phyloP scores from a whole-genome alignment of 2,113 vertebrate species.

The Gymnogyps californianus region DNA sequence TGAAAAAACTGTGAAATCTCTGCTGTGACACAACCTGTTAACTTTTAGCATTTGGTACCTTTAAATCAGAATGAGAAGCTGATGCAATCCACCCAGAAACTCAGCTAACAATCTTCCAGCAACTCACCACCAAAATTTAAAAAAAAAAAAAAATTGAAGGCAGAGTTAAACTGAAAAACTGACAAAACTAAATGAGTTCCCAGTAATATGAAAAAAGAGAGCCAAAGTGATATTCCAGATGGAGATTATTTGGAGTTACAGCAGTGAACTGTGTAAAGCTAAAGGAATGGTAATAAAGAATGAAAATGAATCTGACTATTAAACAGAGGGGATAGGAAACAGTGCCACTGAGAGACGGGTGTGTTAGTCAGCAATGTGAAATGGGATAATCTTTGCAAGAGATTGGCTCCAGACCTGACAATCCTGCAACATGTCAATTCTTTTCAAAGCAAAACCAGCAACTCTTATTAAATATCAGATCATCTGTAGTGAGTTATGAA shows the following conservation, averaged over 20 bases:
- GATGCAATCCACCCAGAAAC: not conserved
- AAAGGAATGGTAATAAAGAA: constrained; percentile 35
- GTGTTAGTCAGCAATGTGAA: not conserved
- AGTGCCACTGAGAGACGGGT: not conserved
- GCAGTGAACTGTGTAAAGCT: not conserved
- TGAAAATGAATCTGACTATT: not conserved
- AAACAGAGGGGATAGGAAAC: not conserved
- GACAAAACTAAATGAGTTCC: not conserved
- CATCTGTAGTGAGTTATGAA: not conserved
- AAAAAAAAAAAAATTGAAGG: not conserved
- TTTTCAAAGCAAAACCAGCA: not conserved
- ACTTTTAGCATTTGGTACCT: not conserved
- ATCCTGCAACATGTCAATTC: not conserved
- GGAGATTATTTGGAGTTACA: constrained; percentile 15
- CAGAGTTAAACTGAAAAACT: constrained; percentile 1
- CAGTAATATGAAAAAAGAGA: not conserved
- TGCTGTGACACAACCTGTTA: not conserved
- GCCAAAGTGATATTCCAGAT: constrained; percentile 24
- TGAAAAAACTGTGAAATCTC: not conserved
- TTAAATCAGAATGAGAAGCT: not conserved
- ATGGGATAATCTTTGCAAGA: not conserved
- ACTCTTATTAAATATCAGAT: not conserved
- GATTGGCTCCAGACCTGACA: not conserved
- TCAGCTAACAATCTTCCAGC: not conserved
- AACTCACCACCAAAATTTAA: not conserved